Percentiles rank a stretch among this genome's conserved stretches.
Conservation (phyloP, 1,140 invertebrate genomes). For the Eurosta solidaginis region DNA sequence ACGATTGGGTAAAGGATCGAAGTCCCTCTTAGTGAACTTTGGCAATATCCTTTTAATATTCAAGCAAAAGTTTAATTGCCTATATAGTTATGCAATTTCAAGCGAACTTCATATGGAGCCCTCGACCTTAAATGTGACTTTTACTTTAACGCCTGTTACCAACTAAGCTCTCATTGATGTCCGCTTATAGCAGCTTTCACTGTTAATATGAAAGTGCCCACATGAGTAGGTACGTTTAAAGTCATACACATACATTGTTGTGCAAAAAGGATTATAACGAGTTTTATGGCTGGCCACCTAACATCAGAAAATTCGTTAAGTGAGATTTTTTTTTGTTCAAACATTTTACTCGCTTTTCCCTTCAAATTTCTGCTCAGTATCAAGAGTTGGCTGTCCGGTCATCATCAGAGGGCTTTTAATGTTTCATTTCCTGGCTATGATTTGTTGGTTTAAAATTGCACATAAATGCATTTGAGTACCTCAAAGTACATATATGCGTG, state of each 20-base stretch:
- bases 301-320: background rate
- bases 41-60: no score
- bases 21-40: no score
- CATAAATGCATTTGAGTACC: background rate
- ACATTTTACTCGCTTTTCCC: background rate
- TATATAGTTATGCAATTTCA: no score
- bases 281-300: conserved; percentile 11
- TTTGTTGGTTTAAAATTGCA: background rate
- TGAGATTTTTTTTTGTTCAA: conserved; percentile 10
- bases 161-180: no score
- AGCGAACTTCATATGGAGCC: no score
- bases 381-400: background rate
- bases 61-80: no score
- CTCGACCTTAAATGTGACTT: no score
- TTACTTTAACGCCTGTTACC: no score
- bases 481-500: background rate
- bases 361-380: background rate
- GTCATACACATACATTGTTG: background rate
- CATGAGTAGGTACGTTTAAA: background rate
- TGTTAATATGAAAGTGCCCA: no score
- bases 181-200: no score
- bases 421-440: background rate
- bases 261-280: conserved; percentile 17
- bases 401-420: background rate
- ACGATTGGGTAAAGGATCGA: no score